phyloP scores from a whole-genome alignment of 1,140 invertebrate genomes.

The Drosophila saltans region DNA sequence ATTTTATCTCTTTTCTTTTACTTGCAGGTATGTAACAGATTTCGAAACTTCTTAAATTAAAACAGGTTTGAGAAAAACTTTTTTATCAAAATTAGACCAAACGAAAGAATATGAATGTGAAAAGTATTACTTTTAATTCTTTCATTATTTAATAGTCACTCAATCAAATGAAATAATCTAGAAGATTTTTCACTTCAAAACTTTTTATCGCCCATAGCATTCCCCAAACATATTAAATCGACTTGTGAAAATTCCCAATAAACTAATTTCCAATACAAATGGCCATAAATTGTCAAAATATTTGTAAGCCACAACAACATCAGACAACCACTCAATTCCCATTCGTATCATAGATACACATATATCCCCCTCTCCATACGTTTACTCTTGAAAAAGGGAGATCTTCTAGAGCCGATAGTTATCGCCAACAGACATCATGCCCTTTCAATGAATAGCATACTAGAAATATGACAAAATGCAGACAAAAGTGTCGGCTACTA shows the following conservation, averaged over 20 bases:
- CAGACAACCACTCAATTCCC: conserved; percentile 26
- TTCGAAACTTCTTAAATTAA: neutral
- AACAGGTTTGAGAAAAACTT: conserved; percentile 9
- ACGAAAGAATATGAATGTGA: neutral
- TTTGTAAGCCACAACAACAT: conserved; percentile 38
- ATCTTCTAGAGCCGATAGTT: conserved; percentile 42
- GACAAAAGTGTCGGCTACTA: conserved; percentile 69
- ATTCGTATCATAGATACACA: conserved; percentile 12
- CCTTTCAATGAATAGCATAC: conserved; percentile 48
- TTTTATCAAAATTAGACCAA: neutral
- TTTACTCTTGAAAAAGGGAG: neutral
- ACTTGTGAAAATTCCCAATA: neutral
- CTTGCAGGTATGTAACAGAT: conserved; percentile 66
- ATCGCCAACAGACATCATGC: conserved; percentile 52
- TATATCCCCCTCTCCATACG: too few relatives aligned
- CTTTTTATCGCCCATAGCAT: neutral
- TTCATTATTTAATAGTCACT: neutral
- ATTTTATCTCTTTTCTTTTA: conserved; percentile 24
- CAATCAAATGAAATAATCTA: neutral
- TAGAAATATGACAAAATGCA: conserved; percentile 61
- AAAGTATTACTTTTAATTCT: too few relatives aligned
- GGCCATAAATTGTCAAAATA: conserved; percentile 66
- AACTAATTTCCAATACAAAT: conserved; percentile 36
- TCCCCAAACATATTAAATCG: conserved; percentile 28
- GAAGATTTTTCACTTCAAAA: conserved; percentile 1